Evolutionary conservation across 1,140 invertebrate genomes (phyloP), one percentile per base, ranked within the genome.

Genomic region (Drosophila sp.): DNA sequence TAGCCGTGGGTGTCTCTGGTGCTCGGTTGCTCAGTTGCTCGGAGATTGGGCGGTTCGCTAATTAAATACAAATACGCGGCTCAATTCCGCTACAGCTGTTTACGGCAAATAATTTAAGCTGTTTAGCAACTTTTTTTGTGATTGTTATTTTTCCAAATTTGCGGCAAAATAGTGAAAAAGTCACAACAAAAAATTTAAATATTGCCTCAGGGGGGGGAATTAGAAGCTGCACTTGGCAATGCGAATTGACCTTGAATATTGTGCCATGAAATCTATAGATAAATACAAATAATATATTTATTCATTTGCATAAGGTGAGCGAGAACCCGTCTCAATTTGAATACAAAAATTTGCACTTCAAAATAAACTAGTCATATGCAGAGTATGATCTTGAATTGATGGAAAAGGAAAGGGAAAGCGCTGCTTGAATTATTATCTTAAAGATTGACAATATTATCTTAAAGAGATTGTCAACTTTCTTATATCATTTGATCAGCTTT

Each of bases 231-330:
- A 72, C 61, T 72, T 72, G 69, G 41, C 18, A 69, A 50, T 62
- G 43, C 36, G 29, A 73, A 40, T 61, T 62, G 50, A 69, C 71
- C 71, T 73, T 73, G 57, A 50, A 38, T 36, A 53, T 59, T 27
- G 18, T 13, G 48, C 57, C 16, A 40, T 59, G 27, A 65, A 48
- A 51, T 25, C 32, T 29, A 40, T 29, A 27, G 8, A 62, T 25
- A 48, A 36, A 25, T n/a, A n/a, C n/a, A n/a, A n/a, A n/a, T n/a
- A n/a, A n/a, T 50, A 40, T 29, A 62, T 62, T 41, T 38, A 51
- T 7, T 27, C 36, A 81, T 84, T 84, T 84, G 77, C 80, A 84
- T 86, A 80, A 80, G 73, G 81, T 77, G 81, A 80, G 45, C 78
- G 34, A 77, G 76, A 82, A 48, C 21, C 13, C 16, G 34, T 43